These are phyloP conservation scores for Charanyca ferruginea DNA, from an alignment of 2,888 invertebrate genomes.

Conservation along the genomic window DNA sequence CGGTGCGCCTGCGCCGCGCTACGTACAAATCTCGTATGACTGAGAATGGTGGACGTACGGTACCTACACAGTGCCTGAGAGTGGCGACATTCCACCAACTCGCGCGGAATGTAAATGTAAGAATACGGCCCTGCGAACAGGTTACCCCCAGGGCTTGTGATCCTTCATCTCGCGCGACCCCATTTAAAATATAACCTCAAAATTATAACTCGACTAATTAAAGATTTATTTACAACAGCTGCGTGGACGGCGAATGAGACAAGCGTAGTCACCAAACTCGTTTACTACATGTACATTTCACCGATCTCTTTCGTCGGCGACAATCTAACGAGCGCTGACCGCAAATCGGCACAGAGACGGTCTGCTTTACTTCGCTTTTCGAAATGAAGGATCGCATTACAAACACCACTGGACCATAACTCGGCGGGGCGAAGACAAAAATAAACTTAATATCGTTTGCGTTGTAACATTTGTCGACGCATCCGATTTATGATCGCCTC, in stretches of 20 bases:
- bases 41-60: conserved; percentile 86
- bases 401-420: conserved; percentile 90
- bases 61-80: conserved; percentile 76
- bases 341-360: conserved; percentile 84
- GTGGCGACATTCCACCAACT: conserved; percentile 88
- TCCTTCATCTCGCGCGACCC: conserved; percentile 80
- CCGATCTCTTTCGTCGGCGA: conserved; percentile 84
- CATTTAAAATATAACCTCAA: conserved; percentile 82
- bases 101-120: conserved; percentile 87
- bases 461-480: conserved; percentile 89
- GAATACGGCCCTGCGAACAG: conserved; percentile 86
- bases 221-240: conserved; percentile 82
- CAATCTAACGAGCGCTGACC: conserved; percentile 87
- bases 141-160: conserved; percentile 79
- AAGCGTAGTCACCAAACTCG: conserved; percentile 82
- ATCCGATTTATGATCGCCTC: conserved; percentile 86
- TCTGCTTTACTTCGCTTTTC: conserved; percentile 87
- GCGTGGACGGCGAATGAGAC: conserved; percentile 73
- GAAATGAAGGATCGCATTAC: conserved; percentile 89
- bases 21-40: conserved; percentile 87
- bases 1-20: conserved; percentile 79
- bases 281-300: conserved; percentile 84
- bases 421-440: conserved; percentile 90
- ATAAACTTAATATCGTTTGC: conserved; percentile 91
- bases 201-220: conserved; percentile 69